phyloP scores from a whole-genome alignment of 2,113 vertebrate genomes.

The Heliornis fulica region DNA sequence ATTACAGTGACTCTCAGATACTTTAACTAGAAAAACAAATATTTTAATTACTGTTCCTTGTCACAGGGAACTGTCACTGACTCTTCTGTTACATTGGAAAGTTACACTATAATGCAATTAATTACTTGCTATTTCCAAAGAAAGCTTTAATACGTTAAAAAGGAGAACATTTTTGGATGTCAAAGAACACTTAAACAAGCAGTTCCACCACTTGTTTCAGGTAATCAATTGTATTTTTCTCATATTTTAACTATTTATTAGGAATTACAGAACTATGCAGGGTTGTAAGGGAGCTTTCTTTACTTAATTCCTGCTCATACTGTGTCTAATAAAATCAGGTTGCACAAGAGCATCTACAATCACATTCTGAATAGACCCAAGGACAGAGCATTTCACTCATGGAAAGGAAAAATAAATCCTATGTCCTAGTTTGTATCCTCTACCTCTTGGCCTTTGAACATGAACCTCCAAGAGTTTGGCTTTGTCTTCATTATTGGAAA shows the following conservation, averaged over 20 bases:
- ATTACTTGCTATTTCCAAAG: neutral
- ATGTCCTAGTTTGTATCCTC: neutral
- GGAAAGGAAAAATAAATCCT: neutral
- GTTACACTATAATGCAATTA: neutral
- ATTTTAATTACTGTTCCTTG: neutral
- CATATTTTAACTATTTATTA: neutral
- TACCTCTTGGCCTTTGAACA: neutral
- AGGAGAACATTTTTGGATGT: neutral
- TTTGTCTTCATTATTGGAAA: neutral
- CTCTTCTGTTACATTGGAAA: neutral
- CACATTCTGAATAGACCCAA: neutral
- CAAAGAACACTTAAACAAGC: neutral
- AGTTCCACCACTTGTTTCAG: neutral
- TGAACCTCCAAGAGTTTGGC: neutral
- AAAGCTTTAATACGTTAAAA: neutral
- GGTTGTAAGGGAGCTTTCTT: neutral
- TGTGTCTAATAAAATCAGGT: neutral
- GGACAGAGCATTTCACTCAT: neutral
- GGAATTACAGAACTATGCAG: neutral
- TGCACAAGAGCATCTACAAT: neutral
- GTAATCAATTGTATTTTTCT: neutral
- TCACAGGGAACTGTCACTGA: neutral
- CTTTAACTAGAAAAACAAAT: neutral
- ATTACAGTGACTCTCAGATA: neutral
- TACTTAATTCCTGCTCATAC: neutral